Evolutionary conservation across 2,888 invertebrate species (phyloP), one percentile per base, ranked within the genome.

Genomic region (Actias luna): DNA sequence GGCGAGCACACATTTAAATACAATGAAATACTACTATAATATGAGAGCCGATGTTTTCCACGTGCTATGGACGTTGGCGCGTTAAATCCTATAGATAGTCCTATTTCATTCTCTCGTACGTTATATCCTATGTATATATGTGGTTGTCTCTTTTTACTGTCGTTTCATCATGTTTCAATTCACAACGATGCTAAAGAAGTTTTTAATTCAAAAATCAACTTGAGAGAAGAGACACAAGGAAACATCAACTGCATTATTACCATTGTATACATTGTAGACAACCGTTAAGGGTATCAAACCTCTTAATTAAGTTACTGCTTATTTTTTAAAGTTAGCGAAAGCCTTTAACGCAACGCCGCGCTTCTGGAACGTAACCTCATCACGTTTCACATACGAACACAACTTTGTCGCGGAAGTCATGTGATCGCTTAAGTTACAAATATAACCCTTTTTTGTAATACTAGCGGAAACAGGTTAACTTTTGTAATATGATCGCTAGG

Each of bases 301-400:
- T 57, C 25, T 25, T 33, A 60, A 61, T 50, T 60, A 55, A 36
- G 18, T 58, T n/a, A 22, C 36, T 16, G 14, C 8, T 36, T 25
- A 27, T 25, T 35, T 52, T 46, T 63, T 46, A 59, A 36, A n/a
- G 27, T 22, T 18, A 46, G 62, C 59, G 64, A 64, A 58, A 62
- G 62, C 46, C 42, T 52, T 58, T 25, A 36, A 60, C 62, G 62
- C 60, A 22, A 5, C 22, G 62, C 16, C 33, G 57, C 27, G 7
- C 60, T 61, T 52, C 33, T 63, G 57, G 63, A 64, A 52, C 64
- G 52, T 64, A 63, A 46, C 66, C 42, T 58, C 60, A 61, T 29
- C 60, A 65, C 62, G 65, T 62, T 65, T 61, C 65, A 50, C 46
- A 25, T 50, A 22, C 25, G 46, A 25, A 50, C 46, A 50, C 46